Conservation (phyloP, 2,113 vertebrate species). For the Calidris pugnax region DNA sequence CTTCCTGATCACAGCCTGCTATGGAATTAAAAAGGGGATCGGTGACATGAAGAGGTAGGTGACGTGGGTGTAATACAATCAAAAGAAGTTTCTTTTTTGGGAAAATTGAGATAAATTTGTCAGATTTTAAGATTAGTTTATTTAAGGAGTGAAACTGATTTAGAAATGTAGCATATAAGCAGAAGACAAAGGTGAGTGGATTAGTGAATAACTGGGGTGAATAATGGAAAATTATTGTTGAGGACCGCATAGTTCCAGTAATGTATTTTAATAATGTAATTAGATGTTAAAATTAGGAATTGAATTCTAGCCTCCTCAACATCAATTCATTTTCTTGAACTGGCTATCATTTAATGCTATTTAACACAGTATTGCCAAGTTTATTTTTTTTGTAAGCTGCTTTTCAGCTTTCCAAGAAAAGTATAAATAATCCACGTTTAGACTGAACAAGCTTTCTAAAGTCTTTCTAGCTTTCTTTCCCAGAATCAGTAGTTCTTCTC, state of each 20-base stretch:
- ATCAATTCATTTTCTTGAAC: not conserved
- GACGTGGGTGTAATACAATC: not conserved
- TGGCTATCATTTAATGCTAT: not conserved
- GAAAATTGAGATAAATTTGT: not conserved
- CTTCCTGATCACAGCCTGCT: not conserved
- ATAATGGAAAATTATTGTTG: not conserved
- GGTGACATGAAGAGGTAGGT: not conserved
- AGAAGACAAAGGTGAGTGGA: not conserved
- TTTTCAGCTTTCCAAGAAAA: not conserved
- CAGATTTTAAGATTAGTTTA: not conserved
- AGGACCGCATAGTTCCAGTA: not conserved
- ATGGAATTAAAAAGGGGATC: not conserved
- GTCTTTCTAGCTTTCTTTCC: not conserved
- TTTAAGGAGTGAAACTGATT: not conserved
- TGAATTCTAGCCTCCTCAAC: not conserved
- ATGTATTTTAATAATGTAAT: not conserved
- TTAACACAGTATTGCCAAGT: not conserved
- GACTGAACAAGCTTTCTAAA: not conserved
- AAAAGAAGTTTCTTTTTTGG: not conserved
- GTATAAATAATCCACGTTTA: not conserved
- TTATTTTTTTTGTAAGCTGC: not conserved
- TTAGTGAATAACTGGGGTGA: not conserved
- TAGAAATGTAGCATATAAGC: not conserved
- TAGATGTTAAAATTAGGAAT: not conserved
- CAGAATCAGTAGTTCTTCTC: not conserved